Conservation (phyloP, 2,888 invertebrate species). For the Rhyacophila evoluta region DNA sequence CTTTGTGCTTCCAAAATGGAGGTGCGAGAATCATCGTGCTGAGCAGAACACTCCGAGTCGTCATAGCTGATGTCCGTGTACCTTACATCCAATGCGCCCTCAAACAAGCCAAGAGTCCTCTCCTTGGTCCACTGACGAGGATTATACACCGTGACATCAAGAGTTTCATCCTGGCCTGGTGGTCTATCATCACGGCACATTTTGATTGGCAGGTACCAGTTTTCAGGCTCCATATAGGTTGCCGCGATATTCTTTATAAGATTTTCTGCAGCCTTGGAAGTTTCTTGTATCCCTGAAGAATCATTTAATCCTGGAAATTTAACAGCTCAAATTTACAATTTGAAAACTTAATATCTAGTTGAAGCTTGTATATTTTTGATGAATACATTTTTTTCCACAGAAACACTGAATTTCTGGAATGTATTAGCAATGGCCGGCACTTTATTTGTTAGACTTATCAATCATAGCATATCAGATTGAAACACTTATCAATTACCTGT, state of each 20-base stretch:
- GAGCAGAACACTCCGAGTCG: not conserved
- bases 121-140: slow-evolving; percentile 64
- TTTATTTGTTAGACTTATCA: too few relatives aligned
- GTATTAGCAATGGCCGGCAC: too few relatives aligned
- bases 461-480: too few relatives aligned
- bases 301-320: slow-evolving; percentile 37
- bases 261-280: slow-evolving; percentile 44
- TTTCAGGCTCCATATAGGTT: slow-evolving; percentile 67
- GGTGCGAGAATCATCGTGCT: slow-evolving; percentile 57
- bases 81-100: slow-evolving; percentile 63
- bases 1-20: slow-evolving; percentile 68
- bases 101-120: slow-evolving; percentile 64
- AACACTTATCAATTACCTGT: slow-evolving; percentile 60
- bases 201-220: slow-evolving; percentile 68
- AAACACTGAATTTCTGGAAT: too few relatives aligned
- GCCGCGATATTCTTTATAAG: slow-evolving; percentile 56
- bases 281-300: not conserved
- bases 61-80: slow-evolving; percentile 64
- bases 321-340: too few relatives aligned
- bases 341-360: too few relatives aligned
- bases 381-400: too few relatives aligned
- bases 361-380: too few relatives aligned
- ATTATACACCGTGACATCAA: slow-evolving; percentile 63
- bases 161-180: slow-evolving; percentile 58
- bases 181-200: slow-evolving; percentile 58